A percentile compares a stretch with the other conserved stretches of the same genome.
Conservation (phyloP, 2,888 invertebrate species). For the Drosophila anceps region DNA sequence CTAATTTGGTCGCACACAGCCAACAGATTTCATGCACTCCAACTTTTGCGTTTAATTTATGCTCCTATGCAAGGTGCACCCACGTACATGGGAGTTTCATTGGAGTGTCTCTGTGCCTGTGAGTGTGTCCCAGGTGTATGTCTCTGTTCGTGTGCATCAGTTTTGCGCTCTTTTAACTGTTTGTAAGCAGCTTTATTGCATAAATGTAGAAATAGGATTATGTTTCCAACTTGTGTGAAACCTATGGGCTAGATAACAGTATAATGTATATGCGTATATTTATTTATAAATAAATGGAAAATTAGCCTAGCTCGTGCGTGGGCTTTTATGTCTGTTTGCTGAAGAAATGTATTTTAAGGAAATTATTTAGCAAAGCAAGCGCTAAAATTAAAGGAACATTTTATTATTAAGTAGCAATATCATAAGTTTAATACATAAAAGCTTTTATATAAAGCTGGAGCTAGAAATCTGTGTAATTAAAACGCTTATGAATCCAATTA, state of each 20-base stretch:
- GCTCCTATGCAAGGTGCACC: constrained; percentile 15
- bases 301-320: not conserved
- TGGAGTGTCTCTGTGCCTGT: not conserved
- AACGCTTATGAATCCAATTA: not conserved
- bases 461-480: not conserved
- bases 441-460: not conserved
- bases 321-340: not conserved
- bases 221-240: constrained; percentile 43
- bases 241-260: constrained; percentile 9
- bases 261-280: constrained; percentile 2
- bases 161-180: constrained; percentile 27
- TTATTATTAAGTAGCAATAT: not conserved
- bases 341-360: not conserved
- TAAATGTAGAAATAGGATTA: constrained; percentile 66
- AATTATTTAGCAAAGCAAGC: not conserved
- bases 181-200: constrained; percentile 68
- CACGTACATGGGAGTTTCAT: constrained; percentile 5
- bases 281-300: not conserved
- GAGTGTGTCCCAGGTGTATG: too few relatives aligned
- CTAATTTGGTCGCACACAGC: constrained; percentile 16
- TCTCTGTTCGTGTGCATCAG: too few relatives aligned
- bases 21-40: constrained; percentile 30
- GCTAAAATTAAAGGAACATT: not conserved
- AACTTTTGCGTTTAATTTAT: constrained; percentile 41
- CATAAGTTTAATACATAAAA: too few relatives aligned